Conservation (phyloP, 2,888 invertebrate genomes). For the Empis stercorea region DNA sequence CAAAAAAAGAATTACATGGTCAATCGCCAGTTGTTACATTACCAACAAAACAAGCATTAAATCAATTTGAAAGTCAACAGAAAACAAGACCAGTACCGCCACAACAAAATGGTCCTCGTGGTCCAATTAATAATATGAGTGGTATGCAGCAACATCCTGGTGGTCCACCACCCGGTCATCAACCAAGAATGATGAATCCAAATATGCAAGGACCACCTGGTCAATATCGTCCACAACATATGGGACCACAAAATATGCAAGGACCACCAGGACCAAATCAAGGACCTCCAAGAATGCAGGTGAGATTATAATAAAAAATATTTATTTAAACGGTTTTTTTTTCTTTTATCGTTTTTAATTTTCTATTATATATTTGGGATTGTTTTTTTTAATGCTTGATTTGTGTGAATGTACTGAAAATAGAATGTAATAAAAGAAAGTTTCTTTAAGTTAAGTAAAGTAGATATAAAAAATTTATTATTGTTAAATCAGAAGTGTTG, state of each 20-base stretch:
- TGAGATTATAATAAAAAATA: constrained; percentile 15
- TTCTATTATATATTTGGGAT: no score
- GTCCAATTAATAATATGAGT: constrained; percentile 34
- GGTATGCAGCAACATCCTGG: constrained; percentile 39
- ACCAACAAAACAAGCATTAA: constrained; percentile 80
- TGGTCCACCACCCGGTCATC: constrained; percentile 37
- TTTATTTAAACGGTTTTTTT: no score
- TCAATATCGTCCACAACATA: constrained; percentile 44
- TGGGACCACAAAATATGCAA: constrained; percentile 40
- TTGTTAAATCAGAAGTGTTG: no score
- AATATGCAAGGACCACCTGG: constrained; percentile 38
- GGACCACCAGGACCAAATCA: constrained; percentile 48
- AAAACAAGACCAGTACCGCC: constrained; percentile 78
- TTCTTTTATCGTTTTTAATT: no score
- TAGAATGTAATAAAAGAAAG: no score
- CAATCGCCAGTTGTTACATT: constrained; percentile 89
- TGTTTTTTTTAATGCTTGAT: no score
- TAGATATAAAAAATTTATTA: no score
- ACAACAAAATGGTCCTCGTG: constrained; percentile 41
- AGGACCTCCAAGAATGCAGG: constrained; percentile 49
- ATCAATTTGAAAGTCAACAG: constrained; percentile 83
- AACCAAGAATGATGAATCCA: constrained; percentile 47
- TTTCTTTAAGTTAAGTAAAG: no score
- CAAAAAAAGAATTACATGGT: constrained; percentile 92
- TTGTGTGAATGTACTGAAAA: no score